Evolutionary conservation across 2,888 invertebrate species (phyloP).

Genomic region (Marasmarcha lunaedactyla): DNA sequence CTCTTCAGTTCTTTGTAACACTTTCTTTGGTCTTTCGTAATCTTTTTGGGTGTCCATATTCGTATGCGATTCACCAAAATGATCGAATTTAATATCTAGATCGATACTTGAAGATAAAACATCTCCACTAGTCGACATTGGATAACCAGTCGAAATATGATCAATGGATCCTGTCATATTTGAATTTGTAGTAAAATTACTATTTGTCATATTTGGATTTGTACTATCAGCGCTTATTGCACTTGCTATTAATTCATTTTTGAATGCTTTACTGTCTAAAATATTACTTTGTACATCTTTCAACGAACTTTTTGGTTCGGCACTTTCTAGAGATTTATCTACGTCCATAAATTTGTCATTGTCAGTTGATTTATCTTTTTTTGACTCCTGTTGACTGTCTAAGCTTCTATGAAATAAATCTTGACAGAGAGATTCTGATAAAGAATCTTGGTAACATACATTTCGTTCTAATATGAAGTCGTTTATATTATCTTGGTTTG

Average conservation of each 20-base stretch:
- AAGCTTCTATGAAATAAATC: slow-evolving; percentile 47
- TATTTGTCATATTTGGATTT: slow-evolving; percentile 51
- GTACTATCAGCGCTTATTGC: slow-evolving; percentile 49
- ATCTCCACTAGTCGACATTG: slow-evolving; percentile 54
- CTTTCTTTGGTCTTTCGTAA: slow-evolving; percentile 24
- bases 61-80: slow-evolving; percentile 66
- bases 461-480: slow-evolving; percentile 61
- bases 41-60: slow-evolving; percentile 41
- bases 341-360: slow-evolving; percentile 12
- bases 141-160: slow-evolving; percentile 45
- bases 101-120: slow-evolving; percentile 48
- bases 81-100: slow-evolving; percentile 74
- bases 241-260: slow-evolving; percentile 39
- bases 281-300: slow-evolving; percentile 51
- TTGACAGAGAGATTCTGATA: slow-evolving; percentile 55
- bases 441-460: slow-evolving; percentile 60
- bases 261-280: slow-evolving; percentile 42
- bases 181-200: slow-evolving; percentile 54
- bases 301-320: slow-evolving; percentile 44
- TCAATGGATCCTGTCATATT: slow-evolving; percentile 58
- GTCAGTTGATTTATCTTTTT: slow-evolving; percentile 44
- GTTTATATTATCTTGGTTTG: slow-evolving; percentile 51
- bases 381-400: slow-evolving; percentile 40
- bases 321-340: slow-evolving; percentile 28
- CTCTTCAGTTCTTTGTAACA: slow-evolving; percentile 31